phyloP scores from a whole-genome alignment of 2,797 vertebrate species.

The Coregonus suidteri region DNA sequence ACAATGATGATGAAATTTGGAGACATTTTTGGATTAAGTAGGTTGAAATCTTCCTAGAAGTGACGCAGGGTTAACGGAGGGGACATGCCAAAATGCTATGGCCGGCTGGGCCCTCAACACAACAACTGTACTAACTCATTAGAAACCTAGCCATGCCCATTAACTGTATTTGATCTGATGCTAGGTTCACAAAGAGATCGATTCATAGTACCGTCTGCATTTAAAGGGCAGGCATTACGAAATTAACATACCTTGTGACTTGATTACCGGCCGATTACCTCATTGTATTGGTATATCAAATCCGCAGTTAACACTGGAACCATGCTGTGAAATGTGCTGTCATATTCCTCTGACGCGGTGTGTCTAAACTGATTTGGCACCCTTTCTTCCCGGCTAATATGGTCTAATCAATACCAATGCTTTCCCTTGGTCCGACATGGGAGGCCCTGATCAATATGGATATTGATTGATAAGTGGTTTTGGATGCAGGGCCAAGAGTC shows the following conservation, averaged over 20 bases:
- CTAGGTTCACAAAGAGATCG: constrained; percentile 44
- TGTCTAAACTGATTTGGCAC: constrained; percentile 76
- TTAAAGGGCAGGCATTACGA: constrained; percentile 60
- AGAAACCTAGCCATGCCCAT: background rate
- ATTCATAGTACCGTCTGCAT: constrained; percentile 50
- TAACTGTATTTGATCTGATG: constrained; percentile 25
- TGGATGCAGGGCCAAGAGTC: constrained; percentile 70
- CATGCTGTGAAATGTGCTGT: constrained; percentile 60
- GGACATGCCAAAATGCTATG: background rate
- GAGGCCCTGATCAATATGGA: constrained; percentile 68
- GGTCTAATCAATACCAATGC: constrained; percentile 70
- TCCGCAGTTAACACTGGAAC: constrained; percentile 65
- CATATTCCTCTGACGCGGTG: constrained; percentile 67
- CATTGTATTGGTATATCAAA: constrained; percentile 63
- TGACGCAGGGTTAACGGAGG: too few relatives aligned
- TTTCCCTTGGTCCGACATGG: constrained; percentile 66
- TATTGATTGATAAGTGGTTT: constrained; percentile 79
- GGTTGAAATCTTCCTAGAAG: too few relatives aligned
- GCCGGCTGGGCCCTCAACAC: background rate
- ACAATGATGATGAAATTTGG: too few relatives aligned
- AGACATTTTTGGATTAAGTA: too few relatives aligned
- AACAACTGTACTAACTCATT: background rate
- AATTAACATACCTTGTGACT: constrained; percentile 63
- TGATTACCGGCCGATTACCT: constrained; percentile 60
- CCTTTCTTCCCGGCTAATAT: constrained; percentile 78